Conservation (phyloP, 2,113 vertebrate species). For the Galemys pyrenaicus region DNA sequence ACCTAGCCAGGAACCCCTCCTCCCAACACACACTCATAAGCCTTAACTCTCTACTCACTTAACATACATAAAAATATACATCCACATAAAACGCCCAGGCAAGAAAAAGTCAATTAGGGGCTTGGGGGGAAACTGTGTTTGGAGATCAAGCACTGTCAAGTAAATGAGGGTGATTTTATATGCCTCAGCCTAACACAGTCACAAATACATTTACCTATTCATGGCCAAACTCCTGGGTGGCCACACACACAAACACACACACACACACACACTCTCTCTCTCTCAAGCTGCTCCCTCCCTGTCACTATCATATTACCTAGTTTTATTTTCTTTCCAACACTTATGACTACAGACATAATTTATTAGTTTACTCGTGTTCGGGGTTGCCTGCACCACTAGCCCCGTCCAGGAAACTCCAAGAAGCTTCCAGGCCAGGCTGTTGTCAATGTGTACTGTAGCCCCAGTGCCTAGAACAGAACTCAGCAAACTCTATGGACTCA, state of each 20-base stretch:
- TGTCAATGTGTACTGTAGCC: not conserved
- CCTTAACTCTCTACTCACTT: not conserved
- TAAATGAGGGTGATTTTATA: not conserved
- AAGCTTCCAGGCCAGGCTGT: not conserved
- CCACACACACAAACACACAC: not conserved
- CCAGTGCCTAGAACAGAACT: not conserved
- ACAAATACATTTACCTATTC: not conserved
- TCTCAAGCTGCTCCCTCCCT: not conserved
- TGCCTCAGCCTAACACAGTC: not conserved
- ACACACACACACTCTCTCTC: rapidly evolving
- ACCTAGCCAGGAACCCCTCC: not conserved
- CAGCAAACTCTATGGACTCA: rapidly evolving
- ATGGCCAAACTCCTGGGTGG: not conserved
- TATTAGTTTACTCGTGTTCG: not conserved
- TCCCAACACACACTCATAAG: not conserved
- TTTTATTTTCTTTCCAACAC: not conserved
- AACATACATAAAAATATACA: not conserved
- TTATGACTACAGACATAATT: not conserved
- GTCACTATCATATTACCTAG: not conserved
- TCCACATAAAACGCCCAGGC: not conserved
- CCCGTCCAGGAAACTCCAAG: not conserved
- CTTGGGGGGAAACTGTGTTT: not conserved
- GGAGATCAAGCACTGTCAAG: not conserved
- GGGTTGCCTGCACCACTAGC: not conserved
- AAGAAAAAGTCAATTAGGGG: no score